phyloP scores from a whole-genome alignment of 2,797 vertebrate genomes.

The Falco cherrug region DNA sequence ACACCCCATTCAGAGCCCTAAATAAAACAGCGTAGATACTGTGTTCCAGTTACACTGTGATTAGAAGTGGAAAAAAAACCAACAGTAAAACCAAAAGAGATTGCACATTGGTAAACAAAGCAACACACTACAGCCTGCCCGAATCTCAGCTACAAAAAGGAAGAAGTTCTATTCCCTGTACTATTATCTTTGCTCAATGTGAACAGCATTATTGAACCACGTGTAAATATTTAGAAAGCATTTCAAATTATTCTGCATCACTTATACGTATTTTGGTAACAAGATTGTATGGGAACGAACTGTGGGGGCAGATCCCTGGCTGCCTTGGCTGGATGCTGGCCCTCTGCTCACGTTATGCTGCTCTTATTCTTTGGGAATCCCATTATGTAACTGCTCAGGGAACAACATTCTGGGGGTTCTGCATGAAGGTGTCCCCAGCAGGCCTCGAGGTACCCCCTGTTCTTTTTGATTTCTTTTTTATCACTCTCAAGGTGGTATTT shows the following conservation, averaged over 20 bases:
- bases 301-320: background rate
- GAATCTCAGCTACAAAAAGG: background rate
- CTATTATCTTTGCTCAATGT: background rate
- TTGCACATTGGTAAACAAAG: background rate
- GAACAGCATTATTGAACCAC: background rate
- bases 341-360: background rate
- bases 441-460: background rate
- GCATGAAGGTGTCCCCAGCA: background rate
- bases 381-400: background rate
- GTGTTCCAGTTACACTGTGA: background rate
- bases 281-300: background rate
- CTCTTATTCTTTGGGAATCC: background rate
- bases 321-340: background rate
- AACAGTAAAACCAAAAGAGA: background rate
- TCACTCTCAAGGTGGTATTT: background rate
- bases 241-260: background rate
- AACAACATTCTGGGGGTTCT: background rate
- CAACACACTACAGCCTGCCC: background rate
- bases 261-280: background rate
- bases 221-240: background rate
- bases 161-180: background rate
- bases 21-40: background rate
- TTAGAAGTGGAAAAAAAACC: background rate
- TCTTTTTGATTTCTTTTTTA: background rate
- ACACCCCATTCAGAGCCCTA: background rate